phyloP scores from a whole-genome alignment of 2,113 vertebrate species.

The Bostrychus sinensis region DNA sequence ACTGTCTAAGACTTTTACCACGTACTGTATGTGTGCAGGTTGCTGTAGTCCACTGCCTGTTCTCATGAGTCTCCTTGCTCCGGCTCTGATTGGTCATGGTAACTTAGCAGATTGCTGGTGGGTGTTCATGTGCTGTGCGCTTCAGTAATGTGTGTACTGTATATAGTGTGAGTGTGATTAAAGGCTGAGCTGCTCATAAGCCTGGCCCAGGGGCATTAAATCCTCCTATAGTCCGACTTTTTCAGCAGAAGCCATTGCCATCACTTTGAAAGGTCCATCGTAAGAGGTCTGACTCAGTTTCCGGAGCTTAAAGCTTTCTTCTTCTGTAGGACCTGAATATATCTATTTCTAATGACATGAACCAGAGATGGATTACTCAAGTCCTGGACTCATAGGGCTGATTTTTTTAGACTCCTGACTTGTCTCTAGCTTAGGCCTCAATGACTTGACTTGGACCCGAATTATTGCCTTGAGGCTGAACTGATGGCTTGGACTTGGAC shows the following conservation, averaged over 20 bases:
- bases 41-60: slow-evolving; percentile 14
- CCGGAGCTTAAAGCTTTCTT: no score
- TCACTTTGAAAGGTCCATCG: neutral
- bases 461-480: no score
- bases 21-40: slow-evolving; percentile 19
- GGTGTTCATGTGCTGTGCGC: slow-evolving; percentile 38
- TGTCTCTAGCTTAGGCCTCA: no score
- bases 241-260: neutral
- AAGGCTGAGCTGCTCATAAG: slow-evolving; percentile 11
- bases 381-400: no score
- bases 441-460: no score
- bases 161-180: neutral
- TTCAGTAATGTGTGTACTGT: neutral
- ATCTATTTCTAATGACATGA: no score
- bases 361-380: no score
- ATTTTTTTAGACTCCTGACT: no score
- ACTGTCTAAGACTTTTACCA: no score
- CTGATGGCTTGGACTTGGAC: no score
- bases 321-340: no score
- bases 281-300: no score
- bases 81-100: slow-evolving; percentile 30
- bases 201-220: neutral
- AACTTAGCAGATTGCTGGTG: slow-evolving; percentile 42
- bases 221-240: neutral
- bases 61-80: slow-evolving; percentile 38